These are phyloP conservation scores for Augochlora pura DNA, from an alignment of 1,140 invertebrate species.

Conservation along the genomic window DNA sequence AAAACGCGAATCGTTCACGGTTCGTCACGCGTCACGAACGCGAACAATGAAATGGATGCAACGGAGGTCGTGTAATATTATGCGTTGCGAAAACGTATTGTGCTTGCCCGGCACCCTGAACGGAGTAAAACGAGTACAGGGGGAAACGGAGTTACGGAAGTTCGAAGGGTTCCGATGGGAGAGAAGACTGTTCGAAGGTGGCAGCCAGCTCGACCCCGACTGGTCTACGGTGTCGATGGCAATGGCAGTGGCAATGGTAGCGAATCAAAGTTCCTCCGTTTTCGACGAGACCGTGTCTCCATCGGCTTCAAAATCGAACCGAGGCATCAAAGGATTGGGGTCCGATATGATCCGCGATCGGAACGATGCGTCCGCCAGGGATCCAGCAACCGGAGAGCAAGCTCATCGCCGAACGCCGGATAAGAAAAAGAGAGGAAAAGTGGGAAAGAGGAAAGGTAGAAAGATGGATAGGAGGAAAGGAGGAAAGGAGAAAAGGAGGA, in stretches of 20 bases:
- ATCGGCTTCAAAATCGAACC: too few relatives aligned
- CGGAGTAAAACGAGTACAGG: constrained; percentile 10
- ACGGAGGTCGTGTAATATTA: constrained; percentile 68
- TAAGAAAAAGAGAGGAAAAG: too few relatives aligned
- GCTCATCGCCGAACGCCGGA: background rate
- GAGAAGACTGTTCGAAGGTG: background rate
- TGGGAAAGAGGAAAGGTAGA: background rate
- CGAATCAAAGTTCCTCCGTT: constrained; percentile 27
- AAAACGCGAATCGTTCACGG: background rate
- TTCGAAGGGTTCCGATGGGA: background rate
- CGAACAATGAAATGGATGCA: constrained; percentile 70
- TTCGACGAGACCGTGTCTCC: constrained; percentile 48
- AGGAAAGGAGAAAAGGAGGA: background rate
- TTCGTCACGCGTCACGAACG: constrained; percentile 66
- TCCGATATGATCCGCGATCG: too few relatives aligned
- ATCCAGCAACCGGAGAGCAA: too few relatives aligned
- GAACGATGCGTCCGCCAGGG: too few relatives aligned
- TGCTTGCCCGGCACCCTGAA: constrained; percentile 53
- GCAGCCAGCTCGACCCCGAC: too few relatives aligned
- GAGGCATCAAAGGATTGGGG: too few relatives aligned
- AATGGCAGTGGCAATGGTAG: too few relatives aligned
- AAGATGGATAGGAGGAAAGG: background rate
- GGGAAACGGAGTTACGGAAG: background rate
- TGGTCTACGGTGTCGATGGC: too few relatives aligned
- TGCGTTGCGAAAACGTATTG: constrained; percentile 69